Evolutionary conservation across 1,140 invertebrate genomes (phyloP), one percentile per base, ranked within the genome.

Genomic region (Heliconius hermathena): DNA sequence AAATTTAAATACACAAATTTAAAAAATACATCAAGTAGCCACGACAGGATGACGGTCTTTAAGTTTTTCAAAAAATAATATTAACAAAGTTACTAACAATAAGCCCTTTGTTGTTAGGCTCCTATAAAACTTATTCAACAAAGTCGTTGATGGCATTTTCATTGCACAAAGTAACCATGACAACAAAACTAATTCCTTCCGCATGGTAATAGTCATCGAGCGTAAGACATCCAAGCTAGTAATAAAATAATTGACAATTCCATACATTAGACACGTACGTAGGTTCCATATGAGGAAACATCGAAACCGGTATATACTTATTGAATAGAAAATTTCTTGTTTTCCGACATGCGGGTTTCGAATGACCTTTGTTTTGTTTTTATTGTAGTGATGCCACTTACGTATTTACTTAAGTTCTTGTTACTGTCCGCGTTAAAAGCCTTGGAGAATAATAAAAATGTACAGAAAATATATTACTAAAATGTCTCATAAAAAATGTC

Each of bases 361-460:
- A 77, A 76, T 84, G 83, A 86, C 85, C 85, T 88, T 80, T 82
- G 79, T 81, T 83, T 83, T 81, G 78, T 88, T 83, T 84, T 81
- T 66, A 22, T 66, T 66, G 60, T 29, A 66, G 60, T 80, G 38
- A 80, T 78, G 82, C 74, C 79, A 80, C 60, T 66, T 66, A 66
- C 9, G 26, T 66, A 29, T 66, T 26, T 29, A 66, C 60, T 29
- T 66, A 66, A 57, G n/a, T 9, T 81, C 49, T 81, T 83, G 78
- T 82, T 83, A 52, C 72, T 77, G 78, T 82, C 57, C 72, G 73
- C 83, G 85, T 84, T 16, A 82, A 82, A 82, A 87, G 82, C 87
- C 87, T 87, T 90, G 87, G 85, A 83, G 81, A 72, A 66, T 29
- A 71, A 71, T 71, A 71, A 71, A 71, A 8, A 71, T 33, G 2